Conservation (phyloP, 2,888 invertebrate species). For the Drosophila putrida region DNA sequence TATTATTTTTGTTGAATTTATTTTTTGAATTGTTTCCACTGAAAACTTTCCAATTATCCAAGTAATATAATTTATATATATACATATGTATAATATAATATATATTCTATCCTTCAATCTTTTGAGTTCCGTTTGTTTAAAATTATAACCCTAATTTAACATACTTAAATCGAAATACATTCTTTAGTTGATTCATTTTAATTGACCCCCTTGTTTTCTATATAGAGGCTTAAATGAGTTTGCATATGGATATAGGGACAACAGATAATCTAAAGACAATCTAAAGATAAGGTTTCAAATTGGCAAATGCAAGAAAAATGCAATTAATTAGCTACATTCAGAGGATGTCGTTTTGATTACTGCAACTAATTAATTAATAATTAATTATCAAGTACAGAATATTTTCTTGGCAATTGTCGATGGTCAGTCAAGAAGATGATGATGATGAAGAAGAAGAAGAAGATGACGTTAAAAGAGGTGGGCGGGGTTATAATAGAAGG, state of each 20-base stretch:
- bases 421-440: constrained; percentile 32
- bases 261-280: no score
- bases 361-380: constrained; percentile 68
- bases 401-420: constrained; percentile 62
- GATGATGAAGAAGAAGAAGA: not conserved
- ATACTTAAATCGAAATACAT: no score
- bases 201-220: not conserved
- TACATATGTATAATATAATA: no score
- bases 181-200: no score
- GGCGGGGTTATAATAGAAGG: not conserved
- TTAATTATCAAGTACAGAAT: constrained; percentile 59
- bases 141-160: no score
- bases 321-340: constrained; percentile 43
- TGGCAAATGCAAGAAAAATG: constrained; percentile 34
- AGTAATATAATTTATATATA: no score
- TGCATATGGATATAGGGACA: no score
- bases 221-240: not conserved
- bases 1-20: no score
- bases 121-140: no score
- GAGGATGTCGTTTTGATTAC: constrained; percentile 54
- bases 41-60: no score
- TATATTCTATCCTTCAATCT: no score
- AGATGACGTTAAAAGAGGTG: not conserved
- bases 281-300: constrained; percentile 7
- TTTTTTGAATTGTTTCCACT: no score